phyloP scores from a whole-genome alignment of 1,140 invertebrate genomes.

The Pomacea maculata region DNA sequence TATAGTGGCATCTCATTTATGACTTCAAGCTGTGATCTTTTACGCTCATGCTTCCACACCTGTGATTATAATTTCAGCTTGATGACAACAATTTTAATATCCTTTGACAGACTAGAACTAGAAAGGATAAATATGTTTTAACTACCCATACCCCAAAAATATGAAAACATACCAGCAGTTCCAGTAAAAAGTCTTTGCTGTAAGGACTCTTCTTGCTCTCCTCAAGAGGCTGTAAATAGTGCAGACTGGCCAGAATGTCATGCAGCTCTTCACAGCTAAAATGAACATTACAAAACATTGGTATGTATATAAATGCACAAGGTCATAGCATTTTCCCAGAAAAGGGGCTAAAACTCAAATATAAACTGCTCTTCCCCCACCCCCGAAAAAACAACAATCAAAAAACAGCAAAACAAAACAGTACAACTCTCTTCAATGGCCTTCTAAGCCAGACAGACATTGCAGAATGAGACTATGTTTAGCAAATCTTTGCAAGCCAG shows the following conservation, averaged over 20 bases:
- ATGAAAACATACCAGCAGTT: slow-evolving; percentile 77
- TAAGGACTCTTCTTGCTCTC: slow-evolving; percentile 69
- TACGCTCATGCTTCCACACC: slow-evolving; percentile 79
- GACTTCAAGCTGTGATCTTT: slow-evolving; percentile 89
- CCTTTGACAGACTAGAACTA: not conserved
- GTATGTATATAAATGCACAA: no score
- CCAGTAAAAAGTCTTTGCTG: slow-evolving; percentile 83
- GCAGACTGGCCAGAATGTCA: slow-evolving; percentile 85
- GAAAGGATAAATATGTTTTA: not conserved
- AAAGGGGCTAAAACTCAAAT: no score
- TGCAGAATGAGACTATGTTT: no score
- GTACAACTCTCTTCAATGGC: not conserved
- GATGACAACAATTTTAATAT: not conserved
- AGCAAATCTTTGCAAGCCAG: no score
- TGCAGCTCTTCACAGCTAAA: slow-evolving; percentile 81
- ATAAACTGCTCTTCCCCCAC: not conserved
- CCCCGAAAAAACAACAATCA: not conserved
- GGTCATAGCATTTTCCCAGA: no score
- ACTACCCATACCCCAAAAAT: not conserved
- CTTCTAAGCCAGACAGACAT: not conserved
- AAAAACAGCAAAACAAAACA: not conserved
- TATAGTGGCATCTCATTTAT: slow-evolving; percentile 98
- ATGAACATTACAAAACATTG: slow-evolving; percentile 39
- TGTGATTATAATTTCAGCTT: slow-evolving; percentile 18
- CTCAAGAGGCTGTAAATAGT: slow-evolving; percentile 78